Base-by-base conservation (phyloP, 2,888 invertebrate genomes). In the Odontothrips loti region DNA sequence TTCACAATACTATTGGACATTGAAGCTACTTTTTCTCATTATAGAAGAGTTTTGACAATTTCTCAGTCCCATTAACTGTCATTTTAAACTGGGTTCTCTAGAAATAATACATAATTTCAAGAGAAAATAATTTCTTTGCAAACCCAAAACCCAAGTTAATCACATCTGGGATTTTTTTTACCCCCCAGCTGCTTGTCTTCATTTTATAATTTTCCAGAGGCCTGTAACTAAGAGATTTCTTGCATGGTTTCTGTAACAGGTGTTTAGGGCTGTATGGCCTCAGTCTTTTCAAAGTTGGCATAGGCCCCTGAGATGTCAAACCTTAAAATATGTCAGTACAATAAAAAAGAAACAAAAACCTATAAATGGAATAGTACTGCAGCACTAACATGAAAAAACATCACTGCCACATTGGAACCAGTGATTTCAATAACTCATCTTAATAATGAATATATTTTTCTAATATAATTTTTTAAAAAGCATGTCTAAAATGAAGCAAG, bases 271-370 rank as follows among this genome's bases (percentile, higher is more conserved):
- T 75, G 8, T 27, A 27, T 75, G 68, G 68, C 68, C 68, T 75
- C 68, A 75, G 68, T 75, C 68, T 75, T 75, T 75, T 75, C n/a
- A 23, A 11, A 27, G 68, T 75, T 75, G 68, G 68, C 68, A 75
- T 27, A 75, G 12, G 12, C 27, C n/a, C 27, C 68, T 27, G 23
- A 68, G 27, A 27, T 58, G 68, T 75, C 68, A 75, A 75, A 75
- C 34, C 34, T 23, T 27, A 75, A 75, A 43, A 43, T 43, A 43
- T 43, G 34, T 43, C 68, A 75, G n/a, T 58, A 58, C 17, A n/a
- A 58, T 58, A 58, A 58, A 58, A 58, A 6, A 58, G n/a, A 43
- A 43, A 43, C 34, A 43, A 43, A 43, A 43, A 43, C 34, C 2
- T 43, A 43, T 6, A 43, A 43, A 43, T 43, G 34, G 34, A 43